Evolutionary conservation across 2,113 vertebrate genomes (phyloP).

Genomic region (Tinamus guttatus): DNA sequence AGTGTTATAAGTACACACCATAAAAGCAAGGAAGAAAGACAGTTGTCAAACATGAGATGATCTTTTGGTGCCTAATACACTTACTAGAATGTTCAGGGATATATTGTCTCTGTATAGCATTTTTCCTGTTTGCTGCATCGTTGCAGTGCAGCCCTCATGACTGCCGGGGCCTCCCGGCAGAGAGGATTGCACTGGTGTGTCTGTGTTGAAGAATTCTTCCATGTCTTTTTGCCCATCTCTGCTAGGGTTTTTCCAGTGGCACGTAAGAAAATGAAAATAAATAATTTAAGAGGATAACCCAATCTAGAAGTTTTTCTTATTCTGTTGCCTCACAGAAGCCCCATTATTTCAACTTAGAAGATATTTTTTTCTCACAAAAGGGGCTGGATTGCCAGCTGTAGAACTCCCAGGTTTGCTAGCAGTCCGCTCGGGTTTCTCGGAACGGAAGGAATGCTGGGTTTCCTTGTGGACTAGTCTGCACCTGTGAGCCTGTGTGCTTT

Average conservation of each 20-base stretch:
- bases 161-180: background rate
- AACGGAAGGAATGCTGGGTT: background rate
- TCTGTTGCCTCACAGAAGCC: background rate
- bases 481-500: background rate
- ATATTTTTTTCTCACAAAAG: background rate
- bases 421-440: background rate
- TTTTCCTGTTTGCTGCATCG: background rate
- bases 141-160: background rate
- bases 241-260: background rate
- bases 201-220: slow-evolving; percentile 41
- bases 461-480: background rate
- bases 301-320: slow-evolving; percentile 13
- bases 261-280: slow-evolving; percentile 24
- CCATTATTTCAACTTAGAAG: background rate
- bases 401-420: background rate
- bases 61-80: background rate
- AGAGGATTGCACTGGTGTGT: background rate
- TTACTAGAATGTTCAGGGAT: background rate
- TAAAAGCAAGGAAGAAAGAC: background rate
- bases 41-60: background rate
- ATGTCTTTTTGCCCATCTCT: background rate
- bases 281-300: slow-evolving; percentile 25
- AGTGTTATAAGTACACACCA: background rate
- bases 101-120: background rate
- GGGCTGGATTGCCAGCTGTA: background rate